phyloP scores from a whole-genome alignment of 2,113 vertebrate species.

The Periophthalmodon schlosseri region DNA sequence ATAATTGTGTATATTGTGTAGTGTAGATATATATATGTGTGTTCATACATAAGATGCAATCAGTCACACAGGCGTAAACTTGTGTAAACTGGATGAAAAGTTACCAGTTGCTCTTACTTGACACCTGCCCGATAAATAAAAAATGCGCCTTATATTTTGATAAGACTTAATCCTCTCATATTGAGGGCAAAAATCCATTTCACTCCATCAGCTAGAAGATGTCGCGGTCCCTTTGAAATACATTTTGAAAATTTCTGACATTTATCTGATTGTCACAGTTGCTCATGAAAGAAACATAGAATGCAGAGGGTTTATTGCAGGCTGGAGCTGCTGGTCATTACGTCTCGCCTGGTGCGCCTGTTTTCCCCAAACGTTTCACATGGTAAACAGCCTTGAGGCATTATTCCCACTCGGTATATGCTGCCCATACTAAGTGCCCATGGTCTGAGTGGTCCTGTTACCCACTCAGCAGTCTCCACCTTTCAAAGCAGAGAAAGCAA shows the following conservation, averaged over 20 bases:
- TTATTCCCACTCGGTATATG: constrained; percentile 1
- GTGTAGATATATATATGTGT: too few species aligned
- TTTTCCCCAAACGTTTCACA: constrained; percentile 5
- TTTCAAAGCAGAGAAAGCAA: constrained; percentile 23
- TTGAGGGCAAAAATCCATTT: not conserved
- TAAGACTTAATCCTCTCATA: not conserved
- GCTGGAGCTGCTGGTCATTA: constrained; percentile 5
- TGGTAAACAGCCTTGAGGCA: constrained; percentile 22
- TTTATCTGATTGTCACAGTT: constrained; percentile 2
- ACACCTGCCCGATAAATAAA: not conserved
- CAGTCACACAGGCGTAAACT: too few species aligned
- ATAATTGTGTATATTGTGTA: too few species aligned
- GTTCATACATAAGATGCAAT: too few species aligned
- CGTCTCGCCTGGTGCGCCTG: not conserved
- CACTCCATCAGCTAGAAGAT: not conserved
- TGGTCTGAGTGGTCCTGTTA: constrained; percentile 3
- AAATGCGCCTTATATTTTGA: not conserved
- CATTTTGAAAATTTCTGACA: not conserved
- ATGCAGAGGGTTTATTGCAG: not conserved
- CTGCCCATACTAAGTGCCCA: constrained; percentile 22
- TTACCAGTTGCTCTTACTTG: not conserved
- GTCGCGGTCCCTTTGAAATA: not conserved
- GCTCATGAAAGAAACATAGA: not conserved
- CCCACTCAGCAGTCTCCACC: constrained; percentile 27
- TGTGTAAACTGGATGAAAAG: not conserved